Percentiles rank a stretch among this genome's conserved stretches.
phyloP scores from a whole-genome alignment of 2,888 invertebrate species.

The Thera obeliscata region DNA sequence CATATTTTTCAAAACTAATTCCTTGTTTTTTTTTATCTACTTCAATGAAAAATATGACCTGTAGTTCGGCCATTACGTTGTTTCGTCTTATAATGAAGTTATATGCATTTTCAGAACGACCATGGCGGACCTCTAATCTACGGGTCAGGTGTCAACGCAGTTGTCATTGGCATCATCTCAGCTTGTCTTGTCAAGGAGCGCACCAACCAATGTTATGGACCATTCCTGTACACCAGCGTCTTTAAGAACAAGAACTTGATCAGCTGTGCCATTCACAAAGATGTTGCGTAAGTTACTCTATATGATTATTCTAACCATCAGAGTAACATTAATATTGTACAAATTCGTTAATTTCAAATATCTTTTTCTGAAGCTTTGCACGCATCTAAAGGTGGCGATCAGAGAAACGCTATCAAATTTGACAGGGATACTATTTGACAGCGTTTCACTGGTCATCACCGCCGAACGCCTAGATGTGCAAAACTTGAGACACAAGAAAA shows the following conservation, averaged over 20 bases:
- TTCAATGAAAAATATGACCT: too few relatives aligned
- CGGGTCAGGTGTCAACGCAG: conserved; percentile 49
- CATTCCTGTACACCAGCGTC: conserved; percentile 68
- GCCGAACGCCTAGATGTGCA: background rate
- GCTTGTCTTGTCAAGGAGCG: conserved; percentile 66
- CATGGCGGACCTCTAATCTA: conserved; percentile 66
- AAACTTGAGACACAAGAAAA: background rate
- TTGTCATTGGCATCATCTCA: conserved; percentile 67
- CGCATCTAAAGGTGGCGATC: too few relatives aligned
- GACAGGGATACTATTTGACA: background rate
- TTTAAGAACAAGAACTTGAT: conserved; percentile 61
- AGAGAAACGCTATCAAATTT: background rate
- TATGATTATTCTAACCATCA: background rate
- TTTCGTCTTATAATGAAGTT: too few relatives aligned
- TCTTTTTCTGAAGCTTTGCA: too few relatives aligned
- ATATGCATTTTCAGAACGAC: conserved; percentile 57
- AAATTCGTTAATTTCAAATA: background rate
- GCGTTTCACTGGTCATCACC: too few relatives aligned
- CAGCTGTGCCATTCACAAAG: conserved; percentile 65
- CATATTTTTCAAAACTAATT: too few relatives aligned
- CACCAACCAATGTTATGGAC: conserved; percentile 65
- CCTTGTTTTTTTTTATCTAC: too few relatives aligned
- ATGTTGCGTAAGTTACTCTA: conserved; percentile 49
- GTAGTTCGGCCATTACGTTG: background rate
- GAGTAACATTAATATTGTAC: conserved; percentile 30